Evolutionary conservation across 1,140 invertebrate species (phyloP).

Genomic region (Sarcophaga bullata): DNA sequence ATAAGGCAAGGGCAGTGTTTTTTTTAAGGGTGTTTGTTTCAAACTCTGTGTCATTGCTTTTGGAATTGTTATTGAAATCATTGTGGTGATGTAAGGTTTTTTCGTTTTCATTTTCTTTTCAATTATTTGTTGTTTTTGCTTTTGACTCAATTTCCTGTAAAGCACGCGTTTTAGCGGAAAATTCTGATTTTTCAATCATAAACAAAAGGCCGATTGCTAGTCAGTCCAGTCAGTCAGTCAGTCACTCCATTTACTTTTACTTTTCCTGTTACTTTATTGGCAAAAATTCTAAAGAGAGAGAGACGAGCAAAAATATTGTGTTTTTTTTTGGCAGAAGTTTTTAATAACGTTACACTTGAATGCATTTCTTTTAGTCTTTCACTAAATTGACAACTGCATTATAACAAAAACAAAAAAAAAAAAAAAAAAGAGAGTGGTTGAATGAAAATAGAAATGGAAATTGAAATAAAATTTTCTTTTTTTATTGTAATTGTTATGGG

Average conservation of each 20-base stretch:
- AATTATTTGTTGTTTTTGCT: not conserved
- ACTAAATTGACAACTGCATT: conserved; percentile 35
- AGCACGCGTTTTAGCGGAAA: conserved; percentile 39
- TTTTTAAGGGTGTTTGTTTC: not conserved
- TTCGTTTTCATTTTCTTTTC: not conserved
- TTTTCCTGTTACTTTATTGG: too few relatives aligned
- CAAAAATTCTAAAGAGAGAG: not conserved
- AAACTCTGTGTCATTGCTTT: not conserved
- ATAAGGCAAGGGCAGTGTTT: not conserved
- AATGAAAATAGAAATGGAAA: not conserved
- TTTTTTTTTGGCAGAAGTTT: conserved; percentile 33
- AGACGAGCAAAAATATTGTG: not conserved
- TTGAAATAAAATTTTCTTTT: not conserved
- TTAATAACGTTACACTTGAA: conserved; percentile 63
- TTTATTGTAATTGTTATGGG: conserved; percentile 27
- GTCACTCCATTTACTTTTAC: too few relatives aligned
- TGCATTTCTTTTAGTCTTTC: conserved; percentile 49
- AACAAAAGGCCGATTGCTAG: not conserved
- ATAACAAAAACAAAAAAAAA: not conserved
- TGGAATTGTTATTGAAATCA: not conserved
- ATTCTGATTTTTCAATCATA: conserved; percentile 23
- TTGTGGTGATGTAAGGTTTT: not conserved
- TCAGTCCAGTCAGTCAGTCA: too few relatives aligned
- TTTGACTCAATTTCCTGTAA: conserved; percentile 35
- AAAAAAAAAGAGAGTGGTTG: not conserved